Percentiles rank a stretch among this genome's conserved stretches.
phyloP scores from a whole-genome alignment of 2,888 invertebrate species.

The Drosophila phalerata region DNA sequence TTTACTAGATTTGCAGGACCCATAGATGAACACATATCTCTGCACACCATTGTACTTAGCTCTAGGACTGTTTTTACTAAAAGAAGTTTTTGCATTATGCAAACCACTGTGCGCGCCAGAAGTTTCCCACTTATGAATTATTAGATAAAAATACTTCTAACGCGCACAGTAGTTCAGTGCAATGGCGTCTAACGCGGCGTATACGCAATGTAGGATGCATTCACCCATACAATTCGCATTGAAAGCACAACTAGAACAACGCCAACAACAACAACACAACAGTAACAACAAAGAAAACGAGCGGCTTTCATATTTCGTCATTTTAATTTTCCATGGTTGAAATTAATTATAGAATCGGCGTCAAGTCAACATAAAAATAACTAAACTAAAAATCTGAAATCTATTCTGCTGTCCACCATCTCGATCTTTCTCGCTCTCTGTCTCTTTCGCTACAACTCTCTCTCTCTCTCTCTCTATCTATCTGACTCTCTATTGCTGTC shows the following conservation, averaged over 20 bases:
- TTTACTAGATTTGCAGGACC: slow-evolving; percentile 18
- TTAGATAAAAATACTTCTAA: neutral
- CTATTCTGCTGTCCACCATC: slow-evolving; percentile 32
- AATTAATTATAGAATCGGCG: slow-evolving; percentile 61
- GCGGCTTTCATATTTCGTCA: slow-evolving; percentile 60
- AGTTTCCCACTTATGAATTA: neutral
- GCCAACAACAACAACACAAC: slow-evolving; percentile 43
- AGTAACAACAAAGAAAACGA: slow-evolving; percentile 35
- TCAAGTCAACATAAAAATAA: slow-evolving; percentile 28
- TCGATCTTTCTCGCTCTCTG: slow-evolving; percentile 20
- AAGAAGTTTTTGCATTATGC: slow-evolving; percentile 68
- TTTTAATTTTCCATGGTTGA: slow-evolving; percentile 56
- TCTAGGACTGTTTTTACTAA: slow-evolving; percentile 62
- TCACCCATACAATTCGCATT: slow-evolving; percentile 26
- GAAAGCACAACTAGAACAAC: slow-evolving; percentile 31
- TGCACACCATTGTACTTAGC: slow-evolving; percentile 47
- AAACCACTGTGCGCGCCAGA: slow-evolving; percentile 41
- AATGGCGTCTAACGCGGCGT: slow-evolving; percentile 61
- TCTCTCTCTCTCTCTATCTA: slow-evolving; percentile 17
- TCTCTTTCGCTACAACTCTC: slow-evolving; percentile 28
- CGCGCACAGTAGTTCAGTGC: slow-evolving; percentile 60
- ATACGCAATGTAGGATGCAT: slow-evolving; percentile 54
- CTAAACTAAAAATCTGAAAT: slow-evolving; percentile 15
- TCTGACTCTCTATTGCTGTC: slow-evolving; percentile 30
- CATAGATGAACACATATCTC: slow-evolving; percentile 2